Percentiles rank a stretch among this genome's conserved stretches.
phyloP scores from a whole-genome alignment of 2,888 invertebrate species.

The Pollenia labialis region DNA sequence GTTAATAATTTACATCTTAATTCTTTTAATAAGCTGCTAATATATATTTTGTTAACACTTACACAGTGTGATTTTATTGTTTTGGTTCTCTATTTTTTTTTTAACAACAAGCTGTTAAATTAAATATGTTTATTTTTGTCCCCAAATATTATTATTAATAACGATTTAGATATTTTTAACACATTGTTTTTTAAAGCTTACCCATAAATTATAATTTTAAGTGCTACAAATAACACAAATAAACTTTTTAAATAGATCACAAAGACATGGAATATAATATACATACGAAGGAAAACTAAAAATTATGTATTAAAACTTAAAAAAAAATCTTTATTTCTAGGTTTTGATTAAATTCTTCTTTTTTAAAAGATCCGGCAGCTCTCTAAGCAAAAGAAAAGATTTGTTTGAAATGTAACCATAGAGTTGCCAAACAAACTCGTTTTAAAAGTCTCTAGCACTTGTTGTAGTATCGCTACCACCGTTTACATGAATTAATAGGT shows the following conservation, averaged over 20 bases:
- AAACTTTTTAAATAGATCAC: too few relatives aligned
- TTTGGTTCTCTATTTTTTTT: background rate
- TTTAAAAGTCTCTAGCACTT: too few relatives aligned
- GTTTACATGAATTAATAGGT: too few relatives aligned
- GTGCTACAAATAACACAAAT: too few relatives aligned
- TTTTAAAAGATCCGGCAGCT: too few relatives aligned
- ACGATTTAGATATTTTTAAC: constrained; percentile 41
- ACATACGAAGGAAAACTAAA: background rate
- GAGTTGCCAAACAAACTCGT: too few relatives aligned
- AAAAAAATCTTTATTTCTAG: too few relatives aligned
- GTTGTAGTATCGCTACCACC: too few relatives aligned
- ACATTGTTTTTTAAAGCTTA: background rate
- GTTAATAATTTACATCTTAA: constrained; percentile 38
- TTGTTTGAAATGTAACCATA: too few relatives aligned
- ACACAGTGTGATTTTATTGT: constrained; percentile 32
- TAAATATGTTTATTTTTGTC: background rate
- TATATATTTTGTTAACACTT: constrained; percentile 65
- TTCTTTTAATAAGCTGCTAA: constrained; percentile 59
- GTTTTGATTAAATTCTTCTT: too few relatives aligned
- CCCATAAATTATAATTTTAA: constrained; percentile 17
- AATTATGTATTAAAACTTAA: background rate
- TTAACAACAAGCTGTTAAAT: background rate
- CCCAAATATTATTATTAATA: background rate
- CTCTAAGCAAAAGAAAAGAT: too few relatives aligned
- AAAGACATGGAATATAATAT: too few relatives aligned